Evolutionary conservation across 2,113 vertebrate genomes (phyloP).

Genomic region (Antidorcas marsupialis): DNA sequence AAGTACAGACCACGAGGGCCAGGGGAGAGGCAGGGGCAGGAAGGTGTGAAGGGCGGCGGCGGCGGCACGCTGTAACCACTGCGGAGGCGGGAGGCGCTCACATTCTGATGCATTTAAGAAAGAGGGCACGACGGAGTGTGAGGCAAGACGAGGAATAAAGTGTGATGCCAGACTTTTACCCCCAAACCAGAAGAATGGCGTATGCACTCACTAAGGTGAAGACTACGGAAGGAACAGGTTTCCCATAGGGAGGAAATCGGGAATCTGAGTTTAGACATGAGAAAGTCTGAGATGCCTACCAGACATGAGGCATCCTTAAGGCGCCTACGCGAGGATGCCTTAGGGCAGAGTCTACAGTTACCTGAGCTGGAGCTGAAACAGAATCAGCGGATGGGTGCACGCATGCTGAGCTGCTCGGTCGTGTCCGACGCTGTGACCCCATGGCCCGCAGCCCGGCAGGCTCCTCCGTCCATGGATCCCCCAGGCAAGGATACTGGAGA

Average conservation of each 20-base stretch:
- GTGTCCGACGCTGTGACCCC: fast-evolving
- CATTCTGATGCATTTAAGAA: background rate
- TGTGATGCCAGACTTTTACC: background rate
- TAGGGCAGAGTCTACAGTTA: background rate
- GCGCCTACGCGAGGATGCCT: background rate
- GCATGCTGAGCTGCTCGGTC: background rate
- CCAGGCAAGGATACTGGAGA: background rate
- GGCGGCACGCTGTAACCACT: no score
- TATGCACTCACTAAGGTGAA: no score
- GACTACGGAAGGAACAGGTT: fast-evolving
- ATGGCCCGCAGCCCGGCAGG: background rate
- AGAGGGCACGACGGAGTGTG: fast-evolving
- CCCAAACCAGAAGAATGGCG: background rate
- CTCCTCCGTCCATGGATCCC: background rate
- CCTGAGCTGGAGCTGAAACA: background rate
- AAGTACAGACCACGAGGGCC: background rate
- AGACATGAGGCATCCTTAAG: no score
- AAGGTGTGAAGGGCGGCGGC: fast-evolving
- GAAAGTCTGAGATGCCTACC: background rate
- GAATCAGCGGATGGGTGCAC: background rate
- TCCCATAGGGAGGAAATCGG: background rate
- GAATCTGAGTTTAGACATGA: no score
- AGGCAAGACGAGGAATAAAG: background rate
- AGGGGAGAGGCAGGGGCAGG: background rate
- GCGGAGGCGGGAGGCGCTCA: background rate